Evolutionary conservation across 1,140 invertebrate genomes (phyloP), one percentile per base, ranked within the genome.

Genomic region (Scylla paramamosain): DNA sequence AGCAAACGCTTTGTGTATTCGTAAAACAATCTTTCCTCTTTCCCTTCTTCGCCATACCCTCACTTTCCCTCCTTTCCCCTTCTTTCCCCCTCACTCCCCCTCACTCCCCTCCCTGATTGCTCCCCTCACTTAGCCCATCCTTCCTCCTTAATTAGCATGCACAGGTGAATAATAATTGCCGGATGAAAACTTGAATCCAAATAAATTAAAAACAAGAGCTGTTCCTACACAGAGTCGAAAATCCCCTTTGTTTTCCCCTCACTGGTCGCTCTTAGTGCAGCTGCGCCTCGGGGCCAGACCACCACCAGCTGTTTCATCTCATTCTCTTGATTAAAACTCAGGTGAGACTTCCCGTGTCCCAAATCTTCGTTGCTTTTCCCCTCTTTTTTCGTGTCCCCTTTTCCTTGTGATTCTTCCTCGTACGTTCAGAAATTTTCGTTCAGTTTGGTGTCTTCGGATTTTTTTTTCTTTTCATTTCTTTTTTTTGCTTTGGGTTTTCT

Each of bases 291-390:
- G 29, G 94, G 94, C 83, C 77, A 89, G 77, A 46, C 82, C 46
- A 77, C 77, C 77, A 59, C 52, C 94, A 92, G 94, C 94, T 95
- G 94, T 92, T 95, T 92, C 94, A 95, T 95, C 94, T 95, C 94
- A 92, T 95, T 95, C 94, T 84, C 90, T 95, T 95, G 94, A 95
- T 95, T 95, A 95, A 95, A 95, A 95, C 94, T 95, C 94, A 95
- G 94, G 94, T 95, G 94, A 95, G 89, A 91, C n/a, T 31, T 32
- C 67, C 25, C 39, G 39, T 87, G 77, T 86, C 93, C 48, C 28
- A 29, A 31, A 20, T 46, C 83, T 93, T 93, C 93, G 83, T 86
- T 14, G n/a, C 46, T 86, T 87, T 87, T 32, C 82, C 39, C 39
- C 39, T 46, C 87, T 39, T 39, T 39, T 39, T 39, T 39, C 39